Base-by-base conservation (phyloP, 2,797 vertebrate species). In the Falco cherrug region DNA sequence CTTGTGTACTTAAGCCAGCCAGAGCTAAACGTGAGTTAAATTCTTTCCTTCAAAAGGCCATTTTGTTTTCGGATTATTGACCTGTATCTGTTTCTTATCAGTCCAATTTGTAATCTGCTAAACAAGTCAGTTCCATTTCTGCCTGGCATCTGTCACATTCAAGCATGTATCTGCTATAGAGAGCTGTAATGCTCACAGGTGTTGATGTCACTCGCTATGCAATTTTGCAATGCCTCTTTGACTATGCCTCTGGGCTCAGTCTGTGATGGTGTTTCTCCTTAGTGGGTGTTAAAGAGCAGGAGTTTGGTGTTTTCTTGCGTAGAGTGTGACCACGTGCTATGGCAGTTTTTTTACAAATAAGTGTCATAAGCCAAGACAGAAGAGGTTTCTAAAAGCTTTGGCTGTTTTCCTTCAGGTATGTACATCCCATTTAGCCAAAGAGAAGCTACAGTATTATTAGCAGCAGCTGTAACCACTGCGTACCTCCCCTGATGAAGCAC, bases 81-180 rank as follows among this genome's bases (percentile, higher is more conserved):
- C 2, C 2, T 26, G 20, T 74, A 31, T 74, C 48, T 78, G 47
- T 48, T 71, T 60, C 47, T n/a, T 74, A 68, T 39, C 41, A 22
- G 79, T 18, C 47, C 54, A 41, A 28, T 61, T 57, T 54, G 17
- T 68, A 74, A 63, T 31, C 41, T 84, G 60, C 48, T 84, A 20
- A 78, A 68, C 14, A 25, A 43, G 43, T 37, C 35, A 37, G 61
- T 48, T 65, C 35, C 29, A 11, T 28, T 71, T 71, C 53, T 73
- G 60, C 65, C 48, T 83, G 47, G 47, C 26, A 9, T 16, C 53
- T 33, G 60, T 43, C 26, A 48, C 59, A 20, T 2, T 39, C 51
- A 48, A 65, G 56, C 1, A 2, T 14, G 1, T 50, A 7, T 22
- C 37, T 87, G 56, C 53, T 59, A 0, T 1, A 26, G 47, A 31